Evolutionary conservation across 2,113 vertebrate genomes (phyloP).

Genomic region (Ginglymostoma cirratum): DNA sequence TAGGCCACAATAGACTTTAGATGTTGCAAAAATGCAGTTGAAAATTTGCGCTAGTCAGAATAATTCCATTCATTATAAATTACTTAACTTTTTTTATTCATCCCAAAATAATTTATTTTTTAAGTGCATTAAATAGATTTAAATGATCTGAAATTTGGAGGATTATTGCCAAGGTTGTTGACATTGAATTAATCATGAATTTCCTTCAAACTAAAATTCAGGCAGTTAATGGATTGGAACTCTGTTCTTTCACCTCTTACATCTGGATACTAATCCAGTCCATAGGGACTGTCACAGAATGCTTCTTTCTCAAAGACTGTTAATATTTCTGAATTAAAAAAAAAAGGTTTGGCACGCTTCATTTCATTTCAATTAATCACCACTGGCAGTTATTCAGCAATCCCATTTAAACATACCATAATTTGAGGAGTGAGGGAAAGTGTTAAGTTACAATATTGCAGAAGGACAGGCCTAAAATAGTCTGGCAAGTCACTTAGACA

Average conservation of each 20-base stretch:
- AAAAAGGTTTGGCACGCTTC: not conserved
- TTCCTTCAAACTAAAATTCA: slow-evolving; percentile 6
- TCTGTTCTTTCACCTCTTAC: not conserved
- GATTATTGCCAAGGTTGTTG: not conserved
- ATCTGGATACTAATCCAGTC: not conserved
- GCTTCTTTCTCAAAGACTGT: not conserved
- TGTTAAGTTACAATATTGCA: slow-evolving; percentile 5
- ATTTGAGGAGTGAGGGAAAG: not conserved
- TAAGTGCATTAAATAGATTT: slow-evolving; percentile 32
- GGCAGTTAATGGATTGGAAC: slow-evolving; percentile 7
- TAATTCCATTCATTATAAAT: slow-evolving; percentile 19
- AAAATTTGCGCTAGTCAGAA: slow-evolving; percentile 8
- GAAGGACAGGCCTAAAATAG: not conserved
- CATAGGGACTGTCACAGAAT: not conserved
- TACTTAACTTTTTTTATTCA: not conserved
- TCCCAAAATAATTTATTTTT: slow-evolving; percentile 24
- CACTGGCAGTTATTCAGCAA: not conserved
- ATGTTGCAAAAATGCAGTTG: not conserved
- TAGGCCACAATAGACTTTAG: not conserved
- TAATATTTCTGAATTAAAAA: not conserved
- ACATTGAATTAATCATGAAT: slow-evolving; percentile 17
- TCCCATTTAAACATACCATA: not conserved
- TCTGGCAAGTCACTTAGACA: not conserved
- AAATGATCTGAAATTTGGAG: not conserved
- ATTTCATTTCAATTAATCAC: slow-evolving; percentile 21